Conservation (phyloP, 2,888 invertebrate species). For the Tetragonula carbonaria region DNA sequence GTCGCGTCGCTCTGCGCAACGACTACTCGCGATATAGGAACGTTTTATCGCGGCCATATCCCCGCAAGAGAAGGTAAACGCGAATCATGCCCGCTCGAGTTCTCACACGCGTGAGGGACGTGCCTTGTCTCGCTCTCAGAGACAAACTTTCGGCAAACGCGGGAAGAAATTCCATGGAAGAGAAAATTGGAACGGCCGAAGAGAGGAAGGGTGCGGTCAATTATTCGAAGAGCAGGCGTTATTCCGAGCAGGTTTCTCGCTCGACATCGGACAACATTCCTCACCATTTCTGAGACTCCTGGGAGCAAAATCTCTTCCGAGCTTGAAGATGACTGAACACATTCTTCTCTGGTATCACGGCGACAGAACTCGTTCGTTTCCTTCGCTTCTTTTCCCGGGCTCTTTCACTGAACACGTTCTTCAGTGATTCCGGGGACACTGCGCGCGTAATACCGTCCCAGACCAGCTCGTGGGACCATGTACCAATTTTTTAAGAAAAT, state of each 20-base stretch:
- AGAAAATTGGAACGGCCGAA: background rate
- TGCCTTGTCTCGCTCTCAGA: background rate
- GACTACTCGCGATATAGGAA: background rate
- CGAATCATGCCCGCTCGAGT: slow-evolving; percentile 2
- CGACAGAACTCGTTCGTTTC: slow-evolving; percentile 39
- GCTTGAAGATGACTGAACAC: slow-evolving; percentile 42
- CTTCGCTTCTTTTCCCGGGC: background rate
- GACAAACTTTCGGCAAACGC: too few species aligned
- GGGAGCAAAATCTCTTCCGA: slow-evolving; percentile 31
- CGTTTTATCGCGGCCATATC: slow-evolving; percentile 26
- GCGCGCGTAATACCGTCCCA: slow-evolving; percentile 7
- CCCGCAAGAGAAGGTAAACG: background rate
- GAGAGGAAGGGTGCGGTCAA: slow-evolving; percentile 2
- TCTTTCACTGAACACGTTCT: slow-evolving; percentile 8
- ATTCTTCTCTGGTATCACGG: slow-evolving; percentile 37
- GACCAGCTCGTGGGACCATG: slow-evolving; percentile 12
- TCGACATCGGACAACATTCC: slow-evolving; percentile 4
- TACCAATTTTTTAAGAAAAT: slow-evolving; percentile 29
- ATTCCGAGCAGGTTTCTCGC: background rate
- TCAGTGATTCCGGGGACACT: slow-evolving; percentile 27
- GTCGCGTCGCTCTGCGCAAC: background rate
- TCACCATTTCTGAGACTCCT: slow-evolving; percentile 10
- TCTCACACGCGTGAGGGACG: background rate
- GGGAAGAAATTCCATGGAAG: too few species aligned
- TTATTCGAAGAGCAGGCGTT: slow-evolving; percentile 16